These are phyloP conservation scores for Zaprionus inermis DNA, from an alignment of 1,140 invertebrate species.

Conservation along the genomic window DNA sequence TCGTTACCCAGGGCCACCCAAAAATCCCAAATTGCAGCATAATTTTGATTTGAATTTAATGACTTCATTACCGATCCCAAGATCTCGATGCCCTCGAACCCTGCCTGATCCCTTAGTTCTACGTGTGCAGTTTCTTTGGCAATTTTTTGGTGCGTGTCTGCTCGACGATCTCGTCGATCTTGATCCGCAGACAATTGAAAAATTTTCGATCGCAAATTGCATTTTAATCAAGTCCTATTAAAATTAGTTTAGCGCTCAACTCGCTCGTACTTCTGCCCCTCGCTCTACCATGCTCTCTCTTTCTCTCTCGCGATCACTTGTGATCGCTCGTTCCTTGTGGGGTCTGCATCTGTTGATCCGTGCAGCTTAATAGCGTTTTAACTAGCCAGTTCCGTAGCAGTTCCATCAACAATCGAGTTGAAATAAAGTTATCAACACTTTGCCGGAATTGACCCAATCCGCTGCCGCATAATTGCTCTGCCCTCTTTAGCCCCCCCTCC, in stretches of 20 bases:
- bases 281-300: not conserved
- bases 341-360: not conserved
- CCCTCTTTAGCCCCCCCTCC: too few relatives aligned
- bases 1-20: slow-evolving; percentile 64
- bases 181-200: slow-evolving; percentile 41
- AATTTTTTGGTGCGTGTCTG: slow-evolving; percentile 21
- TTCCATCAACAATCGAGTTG: slow-evolving; percentile 12
- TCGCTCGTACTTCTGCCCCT: not conserved
- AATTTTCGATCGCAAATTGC: slow-evolving; percentile 60
- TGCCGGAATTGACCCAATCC: slow-evolving; percentile 38
- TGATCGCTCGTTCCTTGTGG: slow-evolving; percentile 26
- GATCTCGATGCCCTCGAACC: not conserved
- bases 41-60: slow-evolving; percentile 82
- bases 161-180: not conserved
- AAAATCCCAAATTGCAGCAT: slow-evolving; percentile 73
- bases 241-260: slow-evolving; percentile 70
- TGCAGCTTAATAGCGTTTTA: slow-evolving; percentile 45
- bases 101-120: not conserved
- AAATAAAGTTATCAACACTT: slow-evolving; percentile 80
- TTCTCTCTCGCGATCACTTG: slow-evolving; percentile 46
- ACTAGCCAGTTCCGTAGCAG: slow-evolving; percentile 54
- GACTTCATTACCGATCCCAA: slow-evolving; percentile 64
- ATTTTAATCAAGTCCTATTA: slow-evolving; percentile 82
- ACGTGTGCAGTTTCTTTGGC: not conserved
- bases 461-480: slow-evolving; percentile 23